Evolutionary conservation across 2,797 vertebrate genomes (phyloP).

Genomic region (Neosilurus mollespiculum): DNA sequence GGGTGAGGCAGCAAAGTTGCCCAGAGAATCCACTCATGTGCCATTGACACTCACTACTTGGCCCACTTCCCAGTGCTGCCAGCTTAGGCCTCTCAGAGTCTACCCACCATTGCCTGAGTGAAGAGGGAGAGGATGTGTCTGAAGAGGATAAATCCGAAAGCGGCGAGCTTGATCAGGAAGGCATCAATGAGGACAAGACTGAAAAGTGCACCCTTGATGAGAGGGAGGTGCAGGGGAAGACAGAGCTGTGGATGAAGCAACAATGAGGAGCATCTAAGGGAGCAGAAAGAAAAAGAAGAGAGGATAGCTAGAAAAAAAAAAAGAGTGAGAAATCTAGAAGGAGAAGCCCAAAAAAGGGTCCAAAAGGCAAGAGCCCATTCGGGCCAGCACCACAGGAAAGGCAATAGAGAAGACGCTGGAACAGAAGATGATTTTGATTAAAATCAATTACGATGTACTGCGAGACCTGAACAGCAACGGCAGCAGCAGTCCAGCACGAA

Average conservation of each 20-base stretch:
- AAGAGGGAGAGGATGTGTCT: slow-evolving; percentile 62
- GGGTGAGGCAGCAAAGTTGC: slow-evolving; percentile 29
- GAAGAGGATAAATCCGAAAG: slow-evolving; percentile 74
- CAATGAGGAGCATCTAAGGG: slow-evolving; percentile 90
- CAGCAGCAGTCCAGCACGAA: slow-evolving; percentile 64
- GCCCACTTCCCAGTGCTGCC: slow-evolving; percentile 79
- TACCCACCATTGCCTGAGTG: slow-evolving; percentile 76
- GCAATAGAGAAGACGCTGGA: slow-evolving; percentile 98
- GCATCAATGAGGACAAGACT: slow-evolving; percentile 92
- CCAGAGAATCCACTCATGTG: slow-evolving; percentile 54
- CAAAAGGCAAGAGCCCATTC: slow-evolving; percentile 84
- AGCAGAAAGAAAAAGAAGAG: slow-evolving; percentile 77
- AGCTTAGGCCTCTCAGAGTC: slow-evolving; percentile 85
- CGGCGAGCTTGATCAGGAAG: slow-evolving; percentile 89
- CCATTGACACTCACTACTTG: slow-evolving; percentile 79
- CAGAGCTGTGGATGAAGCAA: slow-evolving; percentile 93
- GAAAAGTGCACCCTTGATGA: slow-evolving; percentile 96
- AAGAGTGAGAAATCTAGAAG: too few relatives aligned
- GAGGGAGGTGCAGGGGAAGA: slow-evolving; percentile 87
- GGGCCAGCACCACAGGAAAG: slow-evolving; percentile 88
- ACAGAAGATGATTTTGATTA: slow-evolving; percentile 96
- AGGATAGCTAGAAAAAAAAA: too few relatives aligned
- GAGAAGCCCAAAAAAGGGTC: slow-evolving; percentile 82
- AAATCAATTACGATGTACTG: slow-evolving; percentile 97
- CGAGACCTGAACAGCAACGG: slow-evolving; percentile 84